A percentile compares a stretch with the other conserved stretches of the same genome.
Evolutionary conservation across 1,140 invertebrate species (phyloP).

Genomic region (Macrosteles quadrilineatus): DNA sequence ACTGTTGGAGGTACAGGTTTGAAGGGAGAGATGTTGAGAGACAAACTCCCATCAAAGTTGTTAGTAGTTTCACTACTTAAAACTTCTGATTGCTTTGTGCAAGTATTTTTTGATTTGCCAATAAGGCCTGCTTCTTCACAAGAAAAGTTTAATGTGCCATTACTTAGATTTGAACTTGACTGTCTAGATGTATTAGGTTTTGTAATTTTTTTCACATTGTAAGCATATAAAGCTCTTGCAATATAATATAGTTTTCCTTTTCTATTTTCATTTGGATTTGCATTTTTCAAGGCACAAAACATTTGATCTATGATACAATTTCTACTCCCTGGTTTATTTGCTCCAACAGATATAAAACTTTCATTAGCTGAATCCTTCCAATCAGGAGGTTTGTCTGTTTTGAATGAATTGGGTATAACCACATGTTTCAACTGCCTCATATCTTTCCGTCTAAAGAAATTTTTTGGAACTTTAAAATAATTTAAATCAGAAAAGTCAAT

Average conservation of each 20-base stretch:
- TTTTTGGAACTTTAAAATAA: neutral
- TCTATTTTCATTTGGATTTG: neutral
- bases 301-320: neutral
- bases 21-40: constrained; percentile 8
- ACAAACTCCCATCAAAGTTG: neutral
- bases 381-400: neutral
- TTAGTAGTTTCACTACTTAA: too few species aligned
- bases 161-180: neutral
- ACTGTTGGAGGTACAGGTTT: neutral
- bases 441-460: neutral
- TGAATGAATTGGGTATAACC: neutral
- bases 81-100: neutral
- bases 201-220: neutral
- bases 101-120: neutral
- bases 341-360: constrained; percentile 12
- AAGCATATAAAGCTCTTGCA: neutral
- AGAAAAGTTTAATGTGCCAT: neutral
- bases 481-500: neutral
- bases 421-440: neutral
- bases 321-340: neutral
- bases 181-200: neutral
- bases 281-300: neutral
- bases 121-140: too few species aligned
- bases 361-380: neutral
- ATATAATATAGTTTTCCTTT: neutral